phyloP scores from a whole-genome alignment of 1,140 invertebrate genomes.

The Chymomyza costata region DNA sequence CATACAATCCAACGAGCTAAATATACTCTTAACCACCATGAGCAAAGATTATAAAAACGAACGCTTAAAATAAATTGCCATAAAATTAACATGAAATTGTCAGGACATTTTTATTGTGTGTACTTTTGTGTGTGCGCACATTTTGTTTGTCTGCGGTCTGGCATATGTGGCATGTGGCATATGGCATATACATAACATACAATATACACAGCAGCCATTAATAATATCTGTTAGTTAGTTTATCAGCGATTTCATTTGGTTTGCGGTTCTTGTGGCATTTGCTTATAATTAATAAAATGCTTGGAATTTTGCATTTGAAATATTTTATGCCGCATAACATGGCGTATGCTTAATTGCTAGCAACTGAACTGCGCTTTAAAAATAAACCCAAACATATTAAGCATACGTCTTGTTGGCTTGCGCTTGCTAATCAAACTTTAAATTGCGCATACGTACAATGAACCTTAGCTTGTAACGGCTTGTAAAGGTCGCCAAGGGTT shows the following conservation, averaged over 20 bases:
- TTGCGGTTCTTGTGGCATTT: conserved; percentile 37
- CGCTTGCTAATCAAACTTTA: conserved; percentile 46
- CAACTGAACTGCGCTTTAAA: too few relatives aligned
- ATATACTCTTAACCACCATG: too few relatives aligned
- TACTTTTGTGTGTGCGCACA: conserved; percentile 8
- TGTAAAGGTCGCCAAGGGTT: background rate
- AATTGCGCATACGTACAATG: conserved; percentile 44
- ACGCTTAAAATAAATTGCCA: conserved; percentile 42
- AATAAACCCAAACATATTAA: too few relatives aligned
- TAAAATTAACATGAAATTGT: conserved; percentile 42
- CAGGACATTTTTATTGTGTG: conserved; percentile 37
- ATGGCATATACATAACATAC: conserved; percentile 10
- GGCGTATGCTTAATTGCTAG: conserved; percentile 54
- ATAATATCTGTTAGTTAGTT: conserved; percentile 62
- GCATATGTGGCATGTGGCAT: conserved; percentile 18
- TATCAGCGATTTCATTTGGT: conserved; percentile 49
- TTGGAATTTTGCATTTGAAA: conserved; percentile 20
- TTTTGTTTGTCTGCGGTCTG: conserved; percentile 10
- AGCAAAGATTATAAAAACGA: background rate
- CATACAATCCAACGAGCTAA: too few relatives aligned
- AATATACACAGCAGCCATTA: conserved; percentile 41
- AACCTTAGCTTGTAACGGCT: too few relatives aligned
- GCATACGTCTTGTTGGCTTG: background rate
- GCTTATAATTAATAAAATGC: background rate
- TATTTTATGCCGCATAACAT: conserved; percentile 22